Conservation (phyloP, 2,113 vertebrate genomes). For the Ondatra zibethicus region DNA sequence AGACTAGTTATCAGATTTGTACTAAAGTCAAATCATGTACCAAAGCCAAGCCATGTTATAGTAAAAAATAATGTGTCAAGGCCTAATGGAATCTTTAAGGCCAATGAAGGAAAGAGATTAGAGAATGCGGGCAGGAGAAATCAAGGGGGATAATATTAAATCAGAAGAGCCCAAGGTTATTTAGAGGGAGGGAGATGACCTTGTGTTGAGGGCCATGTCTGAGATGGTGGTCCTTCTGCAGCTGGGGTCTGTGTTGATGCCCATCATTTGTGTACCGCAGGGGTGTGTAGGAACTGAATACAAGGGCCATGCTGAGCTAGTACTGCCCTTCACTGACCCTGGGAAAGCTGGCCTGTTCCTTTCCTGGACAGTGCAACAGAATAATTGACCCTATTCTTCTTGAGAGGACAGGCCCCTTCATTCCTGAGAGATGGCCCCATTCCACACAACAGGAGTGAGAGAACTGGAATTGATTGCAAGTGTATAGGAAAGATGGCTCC, state of each 20-base stretch:
- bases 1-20: not conserved
- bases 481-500: not conserved
- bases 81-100: not conserved
- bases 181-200: not conserved
- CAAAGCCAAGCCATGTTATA: not conserved
- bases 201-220: not conserved
- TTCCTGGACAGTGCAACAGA: not conserved
- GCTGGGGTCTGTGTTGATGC: not conserved
- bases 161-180: not conserved
- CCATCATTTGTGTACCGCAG: not conserved
- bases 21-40: not conserved
- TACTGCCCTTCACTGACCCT: not conserved
- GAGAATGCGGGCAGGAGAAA: not conserved
- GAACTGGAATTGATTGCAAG: not conserved
- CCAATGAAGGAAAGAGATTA: not conserved
- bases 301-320: not conserved
- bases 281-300: rapidly evolving
- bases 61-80: not conserved
- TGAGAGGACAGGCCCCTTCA: not conserved
- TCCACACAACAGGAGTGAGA: not conserved
- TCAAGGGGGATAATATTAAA: not conserved
- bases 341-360: not conserved
- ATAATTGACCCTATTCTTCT: not conserved
- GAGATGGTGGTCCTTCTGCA: not conserved
- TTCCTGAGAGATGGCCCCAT: not conserved